Base-by-base conservation (phyloP, 2,797 vertebrate genomes). In the Poeciliopsis turneri region DNA sequence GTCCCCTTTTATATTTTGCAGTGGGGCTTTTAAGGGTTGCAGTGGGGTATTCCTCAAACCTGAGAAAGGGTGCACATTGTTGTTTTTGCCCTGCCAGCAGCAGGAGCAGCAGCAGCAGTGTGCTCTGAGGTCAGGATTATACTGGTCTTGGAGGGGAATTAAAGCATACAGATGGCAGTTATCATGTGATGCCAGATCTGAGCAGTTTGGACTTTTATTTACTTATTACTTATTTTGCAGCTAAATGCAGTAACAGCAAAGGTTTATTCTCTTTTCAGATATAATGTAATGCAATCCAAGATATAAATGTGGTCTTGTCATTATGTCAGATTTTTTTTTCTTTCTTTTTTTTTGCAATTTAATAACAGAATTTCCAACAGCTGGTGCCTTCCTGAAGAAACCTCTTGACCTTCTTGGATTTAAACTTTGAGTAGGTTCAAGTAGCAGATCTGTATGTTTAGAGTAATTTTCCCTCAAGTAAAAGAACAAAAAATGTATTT, bases 141-240 rank as follows among this genome's bases (percentile, higher is more conserved):
- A 84, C 80, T 83, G 86, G 88, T 90, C 84, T 88, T 91, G 84
- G 55, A 78, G 74, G 76, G 88, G 92, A 91, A 82, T 93, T 92
- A 93, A 88, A 87, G 74, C 84, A 68, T 93, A 72, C 92, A 94
- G 93, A 94, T 93, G 93, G 92, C 82, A 88, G 49, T 88, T 88
- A 79, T 92, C 89, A 91, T 92, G 90, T 92, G 92, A 93, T 89
- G 88, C 87, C 89, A 88, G 85, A 84, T 88, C 87, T 86, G 49
- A 85, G 78, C 76, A 82, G 80, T 87, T 76, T 41, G 23, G 77
- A 81, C 72, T 66, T 81, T 78, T 72, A 53, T 53, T 53, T 53
- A 9, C 3, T 10, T 25, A 18, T 76, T 82, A 9, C 3, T 10
- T 25, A 18, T 76, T 82, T 51, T 82, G 61, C 74, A 61, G 23